These are phyloP conservation scores for Sicus ferrugineus DNA, from an alignment of 2,888 invertebrate genomes.

Conservation along the genomic window DNA sequence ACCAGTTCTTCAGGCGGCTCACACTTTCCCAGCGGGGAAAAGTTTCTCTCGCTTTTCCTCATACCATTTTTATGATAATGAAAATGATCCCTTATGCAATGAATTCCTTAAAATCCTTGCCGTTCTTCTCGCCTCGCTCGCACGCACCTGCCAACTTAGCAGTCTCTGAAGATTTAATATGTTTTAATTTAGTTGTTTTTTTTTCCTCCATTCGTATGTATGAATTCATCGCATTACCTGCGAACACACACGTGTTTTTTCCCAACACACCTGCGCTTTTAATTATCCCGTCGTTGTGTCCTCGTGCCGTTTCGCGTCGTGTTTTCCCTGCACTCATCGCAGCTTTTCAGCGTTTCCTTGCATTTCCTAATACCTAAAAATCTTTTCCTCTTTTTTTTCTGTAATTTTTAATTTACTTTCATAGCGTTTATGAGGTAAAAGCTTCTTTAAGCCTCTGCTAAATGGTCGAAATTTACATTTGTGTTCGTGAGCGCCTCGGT, in stretches of 20 bases:
- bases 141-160: not conserved
- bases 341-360: not conserved
- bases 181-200: constrained; percentile 5
- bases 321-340: not conserved
- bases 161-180: constrained; percentile 9
- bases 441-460: constrained; percentile 44
- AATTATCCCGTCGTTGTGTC: constrained; percentile 27
- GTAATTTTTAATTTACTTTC: constrained; percentile 39
- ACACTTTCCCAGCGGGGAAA: not conserved
- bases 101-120: not conserved
- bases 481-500: not conserved
- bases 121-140: not conserved
- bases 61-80: constrained; percentile 18
- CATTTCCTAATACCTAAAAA: not conserved
- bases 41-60: not conserved
- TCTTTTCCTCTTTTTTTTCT: constrained; percentile 28
- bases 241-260: not conserved
- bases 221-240: not conserved
- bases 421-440: constrained; percentile 48
- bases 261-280: constrained; percentile 18
- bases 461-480: constrained; percentile 35
- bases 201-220: constrained; percentile 11
- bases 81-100: constrained; percentile 30
- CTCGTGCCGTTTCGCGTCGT: constrained; percentile 13
- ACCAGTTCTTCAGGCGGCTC: not conserved